phyloP scores from a whole-genome alignment of 1,140 invertebrate species.

The Bombus sylvicola region DNA sequence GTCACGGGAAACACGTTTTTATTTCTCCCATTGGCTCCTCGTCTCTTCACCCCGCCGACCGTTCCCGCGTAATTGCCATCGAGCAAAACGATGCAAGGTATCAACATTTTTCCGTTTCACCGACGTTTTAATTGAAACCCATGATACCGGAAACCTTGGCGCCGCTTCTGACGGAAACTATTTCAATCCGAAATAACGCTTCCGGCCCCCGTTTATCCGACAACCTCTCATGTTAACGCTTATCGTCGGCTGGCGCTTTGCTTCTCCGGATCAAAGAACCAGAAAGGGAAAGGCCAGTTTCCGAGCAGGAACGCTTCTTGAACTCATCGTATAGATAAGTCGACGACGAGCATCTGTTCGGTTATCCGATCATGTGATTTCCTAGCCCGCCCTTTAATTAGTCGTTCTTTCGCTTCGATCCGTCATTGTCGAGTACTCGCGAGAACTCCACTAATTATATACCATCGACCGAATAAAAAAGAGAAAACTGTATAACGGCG shows the following conservation, averaged over 20 bases:
- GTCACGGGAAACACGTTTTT: conserved; percentile 19
- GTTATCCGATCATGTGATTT: conserved; percentile 17
- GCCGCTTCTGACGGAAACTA: not conserved
- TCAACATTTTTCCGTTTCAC: conserved; percentile 52
- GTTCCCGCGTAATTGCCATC: conserved; percentile 37
- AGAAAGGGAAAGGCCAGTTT: not conserved
- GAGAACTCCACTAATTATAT: conserved; percentile 17
- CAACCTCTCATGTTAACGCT: conserved; percentile 41
- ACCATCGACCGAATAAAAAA: not conserved
- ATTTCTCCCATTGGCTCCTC: not conserved
- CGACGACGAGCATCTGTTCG: conserved; percentile 43
- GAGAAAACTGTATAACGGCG: not conserved
- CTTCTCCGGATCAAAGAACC: conserved; percentile 58
- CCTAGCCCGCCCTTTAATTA: conserved; percentile 58
- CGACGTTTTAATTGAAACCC: conserved; percentile 59
- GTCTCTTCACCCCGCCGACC: too few species aligned
- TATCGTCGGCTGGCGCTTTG: conserved; percentile 43
- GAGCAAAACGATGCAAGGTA: conserved; percentile 34
- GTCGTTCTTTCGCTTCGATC: not conserved
- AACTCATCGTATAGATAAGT: conserved; percentile 62
- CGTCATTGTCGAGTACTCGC: not conserved
- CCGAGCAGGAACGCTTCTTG: conserved; percentile 14
- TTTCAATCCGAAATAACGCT: conserved; percentile 1
- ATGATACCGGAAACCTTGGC: conserved; percentile 33
- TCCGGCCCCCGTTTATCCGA: not conserved